Conservation (phyloP, 2,797 vertebrate genomes). For the Dermochelys coriacea region DNA sequence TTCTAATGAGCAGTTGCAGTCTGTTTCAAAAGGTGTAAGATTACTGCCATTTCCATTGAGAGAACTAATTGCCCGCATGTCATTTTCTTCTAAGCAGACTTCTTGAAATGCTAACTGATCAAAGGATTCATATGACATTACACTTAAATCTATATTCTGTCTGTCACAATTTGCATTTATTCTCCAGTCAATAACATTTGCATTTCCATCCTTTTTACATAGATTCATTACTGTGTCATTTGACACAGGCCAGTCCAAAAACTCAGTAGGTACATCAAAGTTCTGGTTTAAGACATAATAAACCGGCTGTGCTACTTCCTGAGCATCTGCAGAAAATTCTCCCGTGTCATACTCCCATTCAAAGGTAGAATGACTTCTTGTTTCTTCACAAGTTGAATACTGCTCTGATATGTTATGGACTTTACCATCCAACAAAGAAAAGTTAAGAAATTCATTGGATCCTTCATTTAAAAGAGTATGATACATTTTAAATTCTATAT, state of each 20-base stretch:
- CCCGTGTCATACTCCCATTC: constrained; percentile 76
- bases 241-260: constrained; percentile 75
- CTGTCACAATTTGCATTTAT: constrained; percentile 83
- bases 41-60: constrained; percentile 80
- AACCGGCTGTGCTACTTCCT: constrained; percentile 58
- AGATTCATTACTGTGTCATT: constrained; percentile 87
- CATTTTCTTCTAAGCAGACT: constrained; percentile 85
- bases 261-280: constrained; percentile 52
- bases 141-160: constrained; percentile 74
- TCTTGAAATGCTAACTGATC: constrained; percentile 85
- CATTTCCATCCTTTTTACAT: constrained; percentile 87
- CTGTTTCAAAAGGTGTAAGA: constrained; percentile 75
- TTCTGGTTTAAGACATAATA: constrained; percentile 76
- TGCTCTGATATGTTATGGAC: background rate
- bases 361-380: constrained; percentile 65
- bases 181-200: constrained; percentile 82
- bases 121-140: constrained; percentile 71
- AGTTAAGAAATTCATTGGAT: constrained; percentile 58
- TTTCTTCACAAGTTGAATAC: constrained; percentile 67
- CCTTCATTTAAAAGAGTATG: constrained; percentile 17
- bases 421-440: constrained; percentile 37
- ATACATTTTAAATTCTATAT: constrained; percentile 28
- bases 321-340: constrained; percentile 52
- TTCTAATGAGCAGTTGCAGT: constrained; percentile 71
- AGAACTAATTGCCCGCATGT: constrained; percentile 83